These are phyloP conservation scores for Oikopleura vanhoeffeni DNA, from an alignment of 23 tunicate species.

Conservation along the genomic window DNA sequence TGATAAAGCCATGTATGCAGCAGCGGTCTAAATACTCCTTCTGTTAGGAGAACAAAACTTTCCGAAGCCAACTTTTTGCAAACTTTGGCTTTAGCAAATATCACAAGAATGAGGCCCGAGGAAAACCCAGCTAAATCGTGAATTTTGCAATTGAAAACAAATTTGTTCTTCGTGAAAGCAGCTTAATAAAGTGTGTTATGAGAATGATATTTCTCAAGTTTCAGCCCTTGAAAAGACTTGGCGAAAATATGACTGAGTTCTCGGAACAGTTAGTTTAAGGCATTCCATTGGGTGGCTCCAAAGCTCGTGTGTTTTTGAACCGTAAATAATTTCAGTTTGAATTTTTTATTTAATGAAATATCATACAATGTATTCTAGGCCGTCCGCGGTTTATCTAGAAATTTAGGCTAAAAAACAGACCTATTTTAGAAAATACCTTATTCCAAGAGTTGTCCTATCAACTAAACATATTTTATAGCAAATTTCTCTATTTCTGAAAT, in stretches of 20 bases:
- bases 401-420: too few relatives aligned
- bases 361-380: too few relatives aligned
- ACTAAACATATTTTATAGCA: too few relatives aligned
- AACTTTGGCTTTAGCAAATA: not conserved
- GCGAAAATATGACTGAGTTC: not conserved
- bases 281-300: constrained; percentile 20
- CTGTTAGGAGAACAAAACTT: too few relatives aligned
- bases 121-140: not conserved
- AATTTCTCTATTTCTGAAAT: too few relatives aligned
- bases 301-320: constrained; percentile 4
- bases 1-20: too few relatives aligned
- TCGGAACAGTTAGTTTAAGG: not conserved
- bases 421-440: too few relatives aligned
- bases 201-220: not conserved
- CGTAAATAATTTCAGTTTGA: too few relatives aligned
- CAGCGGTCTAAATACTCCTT: too few relatives aligned
- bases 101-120: not conserved
- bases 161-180: constrained; percentile 1
- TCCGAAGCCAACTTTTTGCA: constrained; percentile 15
- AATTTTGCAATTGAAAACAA: not conserved
- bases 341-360: too few relatives aligned
- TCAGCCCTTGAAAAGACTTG: constrained; percentile 7
- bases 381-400: too few relatives aligned
- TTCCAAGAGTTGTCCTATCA: too few relatives aligned
- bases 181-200: not conserved